Conservation (phyloP, 64 coral and sea anemone species). For the Pachyseris speciosa region DNA sequence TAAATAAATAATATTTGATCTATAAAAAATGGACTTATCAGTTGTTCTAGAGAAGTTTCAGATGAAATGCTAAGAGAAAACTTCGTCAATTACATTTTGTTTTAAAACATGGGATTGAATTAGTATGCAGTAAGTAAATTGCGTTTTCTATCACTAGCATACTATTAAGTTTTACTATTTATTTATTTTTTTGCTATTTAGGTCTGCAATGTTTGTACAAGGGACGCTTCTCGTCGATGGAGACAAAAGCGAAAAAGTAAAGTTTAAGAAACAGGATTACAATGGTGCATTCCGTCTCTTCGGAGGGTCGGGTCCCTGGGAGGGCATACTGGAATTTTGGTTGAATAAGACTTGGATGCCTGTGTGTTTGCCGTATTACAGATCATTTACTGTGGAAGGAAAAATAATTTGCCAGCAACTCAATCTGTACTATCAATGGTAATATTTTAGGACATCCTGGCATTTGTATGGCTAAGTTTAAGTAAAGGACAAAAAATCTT, state of each 20-base stretch:
- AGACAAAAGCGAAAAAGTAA: conserved; percentile 11
- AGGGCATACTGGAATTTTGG: conserved; percentile 60
- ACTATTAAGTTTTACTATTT: too few species aligned
- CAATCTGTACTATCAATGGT: background rate
- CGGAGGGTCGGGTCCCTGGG: conserved; percentile 70
- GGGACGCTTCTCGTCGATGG: conserved; percentile 29
- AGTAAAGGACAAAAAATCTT: too few species aligned
- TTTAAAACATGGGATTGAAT: too few species aligned
- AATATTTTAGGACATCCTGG: background rate
- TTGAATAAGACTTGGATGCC: conserved; percentile 61
- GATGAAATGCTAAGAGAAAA: too few species aligned
- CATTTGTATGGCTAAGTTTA: too few species aligned
- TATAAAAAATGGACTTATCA: too few species aligned
- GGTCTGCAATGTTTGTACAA: conserved; percentile 58
- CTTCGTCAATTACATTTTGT: too few species aligned
- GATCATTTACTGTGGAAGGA: conserved; percentile 5
- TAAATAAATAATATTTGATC: too few species aligned
- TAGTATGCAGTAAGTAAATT: too few species aligned
- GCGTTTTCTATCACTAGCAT: too few species aligned
- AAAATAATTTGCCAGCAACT: conserved; percentile 64
- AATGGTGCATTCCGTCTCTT: conserved; percentile 32
- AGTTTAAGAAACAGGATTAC: conserved; percentile 14
- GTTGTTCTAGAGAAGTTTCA: too few species aligned
- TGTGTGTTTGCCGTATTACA: conserved; percentile 24
- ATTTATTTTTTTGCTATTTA: too few species aligned